Base-by-base conservation (phyloP, 2,888 invertebrate species). In the Melangyna quadrimaculata region DNA sequence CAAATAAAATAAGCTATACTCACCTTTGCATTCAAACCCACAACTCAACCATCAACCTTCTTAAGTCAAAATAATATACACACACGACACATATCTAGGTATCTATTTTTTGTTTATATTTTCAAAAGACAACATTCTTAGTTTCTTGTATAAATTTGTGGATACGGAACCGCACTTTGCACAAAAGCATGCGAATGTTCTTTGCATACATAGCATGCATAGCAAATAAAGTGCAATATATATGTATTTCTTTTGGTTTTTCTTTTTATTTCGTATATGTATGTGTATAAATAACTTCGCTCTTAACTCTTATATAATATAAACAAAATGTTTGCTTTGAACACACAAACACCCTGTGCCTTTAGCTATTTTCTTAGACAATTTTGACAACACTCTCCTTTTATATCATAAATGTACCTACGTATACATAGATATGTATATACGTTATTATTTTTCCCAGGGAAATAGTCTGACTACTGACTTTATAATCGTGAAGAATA, bases 221-320 rank as follows among this genome's bases (percentile, higher is more conserved):
- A 51, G 12, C 67, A 67, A 67, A 67, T 51, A 67, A 67, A 51
- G 67, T 67, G 51, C 67, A 67, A 67, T 67, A 51, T 67, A 35
- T 51, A 67, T 67, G 37, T 67, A 35, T 51, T 67, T 67, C 32
- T 67, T 67, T 48, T 67, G 8, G 48, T 48, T 67, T 51, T 35
- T 40, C 19, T 35, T 40, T 45, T 32, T n/a, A 35, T 10, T 35
- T 14, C 29, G 19, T 61, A n/a, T 61, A n/a, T 17, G 3, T 32
- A 57, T 4, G 9, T 32, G 35, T n/a, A 67, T 51, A 51, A 10
- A 35, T 51, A 35, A 43, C 27, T 43, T 19, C 12, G 12, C 10
- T 57, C 57, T 19, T 48, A 10, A 48, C 48, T 22, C 22, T 48
- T 19, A 1, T 40, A 40, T 61, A 61, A 22, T 8, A 37, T 37